Conservation (phyloP, 2,888 invertebrate species). For the Nomada ferruginata region DNA sequence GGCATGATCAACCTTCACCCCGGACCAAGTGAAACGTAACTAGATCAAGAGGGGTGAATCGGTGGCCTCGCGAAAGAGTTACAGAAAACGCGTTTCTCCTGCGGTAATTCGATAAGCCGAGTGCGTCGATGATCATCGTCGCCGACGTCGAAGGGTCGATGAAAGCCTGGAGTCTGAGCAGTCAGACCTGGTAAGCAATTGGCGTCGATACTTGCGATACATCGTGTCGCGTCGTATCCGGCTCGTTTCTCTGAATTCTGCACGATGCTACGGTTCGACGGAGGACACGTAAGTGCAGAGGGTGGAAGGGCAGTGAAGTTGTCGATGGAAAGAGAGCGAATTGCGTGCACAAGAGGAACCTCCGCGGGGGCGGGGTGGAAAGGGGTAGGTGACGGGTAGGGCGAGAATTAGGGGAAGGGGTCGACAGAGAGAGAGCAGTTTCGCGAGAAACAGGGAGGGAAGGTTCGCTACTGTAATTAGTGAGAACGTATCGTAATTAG, state of each 20-base stretch:
- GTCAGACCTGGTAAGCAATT: slow-evolving; percentile 72
- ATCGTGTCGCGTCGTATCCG: slow-evolving; percentile 76
- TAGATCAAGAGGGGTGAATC: slow-evolving; percentile 9
- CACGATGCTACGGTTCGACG: slow-evolving; percentile 67
- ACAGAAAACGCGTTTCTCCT: slow-evolving; percentile 69
- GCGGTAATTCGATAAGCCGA: slow-evolving; percentile 76
- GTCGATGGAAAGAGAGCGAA: slow-evolving; percentile 37
- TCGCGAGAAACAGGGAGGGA: slow-evolving; percentile 62
- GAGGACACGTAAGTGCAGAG: slow-evolving; percentile 51
- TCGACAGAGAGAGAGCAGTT: slow-evolving; percentile 20
- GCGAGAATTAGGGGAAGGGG: slow-evolving; percentile 34
- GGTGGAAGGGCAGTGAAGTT: slow-evolving; percentile 24
- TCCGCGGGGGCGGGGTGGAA: slow-evolving; percentile 20
- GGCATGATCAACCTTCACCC: slow-evolving; percentile 38
- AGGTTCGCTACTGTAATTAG: slow-evolving; percentile 84
- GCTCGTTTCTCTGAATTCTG: slow-evolving; percentile 78
- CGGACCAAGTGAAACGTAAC: slow-evolving; percentile 42
- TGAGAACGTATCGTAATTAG: slow-evolving; percentile 86
- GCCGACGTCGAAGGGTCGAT: slow-evolving; percentile 36
- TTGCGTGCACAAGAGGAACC: neutral
- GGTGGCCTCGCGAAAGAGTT: slow-evolving; percentile 49
- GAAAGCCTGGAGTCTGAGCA: slow-evolving; percentile 17
- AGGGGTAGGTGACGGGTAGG: neutral
- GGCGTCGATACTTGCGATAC: slow-evolving; percentile 79
- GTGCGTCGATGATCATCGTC: slow-evolving; percentile 64